phyloP scores from a whole-genome alignment of 2,797 vertebrate genomes.

The Morus bassanus region DNA sequence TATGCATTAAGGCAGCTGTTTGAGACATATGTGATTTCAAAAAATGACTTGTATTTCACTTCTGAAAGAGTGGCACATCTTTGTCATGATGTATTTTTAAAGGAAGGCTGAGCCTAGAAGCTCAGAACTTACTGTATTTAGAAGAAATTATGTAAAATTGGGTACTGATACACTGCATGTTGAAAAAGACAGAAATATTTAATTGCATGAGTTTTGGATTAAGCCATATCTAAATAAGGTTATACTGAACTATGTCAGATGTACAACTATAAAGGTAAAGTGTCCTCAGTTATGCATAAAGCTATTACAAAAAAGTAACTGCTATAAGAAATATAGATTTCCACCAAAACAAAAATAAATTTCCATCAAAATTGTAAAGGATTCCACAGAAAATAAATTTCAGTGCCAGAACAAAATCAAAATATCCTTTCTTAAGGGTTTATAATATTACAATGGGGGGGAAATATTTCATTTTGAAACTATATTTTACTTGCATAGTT shows the following conservation, averaged over 20 bases:
- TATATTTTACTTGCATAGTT: neutral
- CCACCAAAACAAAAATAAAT: neutral
- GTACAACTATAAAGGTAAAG: neutral
- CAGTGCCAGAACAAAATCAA: neutral
- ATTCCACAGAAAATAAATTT: neutral
- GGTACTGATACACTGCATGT: accelerated
- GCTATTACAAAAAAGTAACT: neutral
- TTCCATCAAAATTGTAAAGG: neutral
- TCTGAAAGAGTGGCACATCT: neutral
- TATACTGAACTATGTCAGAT: neutral
- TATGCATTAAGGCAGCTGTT: constrained; percentile 22
- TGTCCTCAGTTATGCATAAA: neutral
- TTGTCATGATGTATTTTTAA: neutral
- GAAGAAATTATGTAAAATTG: neutral
- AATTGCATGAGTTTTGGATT: neutral
- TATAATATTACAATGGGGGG: neutral
- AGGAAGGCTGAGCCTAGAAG: neutral
- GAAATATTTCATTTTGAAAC: neutral
- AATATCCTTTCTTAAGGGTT: neutral
- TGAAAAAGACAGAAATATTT: neutral
- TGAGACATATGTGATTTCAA: constrained; percentile 16
- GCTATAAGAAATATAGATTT: neutral
- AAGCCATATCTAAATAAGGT: neutral
- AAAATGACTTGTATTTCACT: neutral
- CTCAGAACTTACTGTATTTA: neutral